Evolutionary conservation across 1,140 invertebrate genomes (phyloP).

Genomic region (Tetramorium simillimum): DNA sequence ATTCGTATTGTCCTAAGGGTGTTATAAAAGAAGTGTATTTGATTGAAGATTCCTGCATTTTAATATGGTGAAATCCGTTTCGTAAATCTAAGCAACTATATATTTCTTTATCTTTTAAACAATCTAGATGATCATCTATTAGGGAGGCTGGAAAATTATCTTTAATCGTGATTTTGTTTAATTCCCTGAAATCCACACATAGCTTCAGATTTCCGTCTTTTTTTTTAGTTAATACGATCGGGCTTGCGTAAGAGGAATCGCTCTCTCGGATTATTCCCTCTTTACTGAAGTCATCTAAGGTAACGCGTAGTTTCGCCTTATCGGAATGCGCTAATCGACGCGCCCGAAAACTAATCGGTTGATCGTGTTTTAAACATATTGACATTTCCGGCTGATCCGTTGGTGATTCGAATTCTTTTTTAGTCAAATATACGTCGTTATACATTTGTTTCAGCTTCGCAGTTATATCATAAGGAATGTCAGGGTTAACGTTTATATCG

Average conservation of each 20-base stretch:
- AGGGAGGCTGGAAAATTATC: background rate
- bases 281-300: background rate
- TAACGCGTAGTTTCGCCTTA: background rate
- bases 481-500: background rate
- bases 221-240: background rate
- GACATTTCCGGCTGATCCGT: background rate
- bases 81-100: background rate
- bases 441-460: background rate
- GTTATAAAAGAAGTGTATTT: slow-evolving; percentile 30
- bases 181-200: background rate
- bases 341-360: slow-evolving; percentile 16
- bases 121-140: slow-evolving; percentile 28
- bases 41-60: background rate
- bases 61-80: slow-evolving; percentile 20
- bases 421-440: background rate
- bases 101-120: background rate
- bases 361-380: background rate
- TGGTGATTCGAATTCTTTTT: no score
- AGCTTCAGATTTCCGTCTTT: background rate
- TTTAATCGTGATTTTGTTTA: slow-evolving; percentile 17
- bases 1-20: background rate
- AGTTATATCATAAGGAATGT: background rate
- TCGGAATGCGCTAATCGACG: background rate
- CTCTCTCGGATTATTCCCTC: background rate
- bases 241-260: background rate